These are phyloP conservation scores for Eulacestoma nigropectus DNA, from an alignment of 2,113 vertebrate genomes.

Conservation along the genomic window DNA sequence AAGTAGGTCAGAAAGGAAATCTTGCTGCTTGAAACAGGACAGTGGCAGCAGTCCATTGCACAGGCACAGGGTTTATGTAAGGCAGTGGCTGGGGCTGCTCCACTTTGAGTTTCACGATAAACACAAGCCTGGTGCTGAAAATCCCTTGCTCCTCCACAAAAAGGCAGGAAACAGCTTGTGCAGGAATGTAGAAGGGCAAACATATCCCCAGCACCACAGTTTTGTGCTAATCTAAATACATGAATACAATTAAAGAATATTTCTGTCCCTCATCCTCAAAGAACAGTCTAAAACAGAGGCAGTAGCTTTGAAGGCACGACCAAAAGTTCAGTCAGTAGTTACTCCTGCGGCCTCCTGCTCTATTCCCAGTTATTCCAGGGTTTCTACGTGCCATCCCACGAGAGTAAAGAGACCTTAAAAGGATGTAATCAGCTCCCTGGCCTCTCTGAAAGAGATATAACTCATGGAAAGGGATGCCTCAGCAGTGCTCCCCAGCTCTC, in stretches of 20 bases:
- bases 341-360: not conserved
- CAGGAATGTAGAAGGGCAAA: not conserved
- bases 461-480: not conserved
- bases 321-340: not conserved
- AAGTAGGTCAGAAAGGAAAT: slow-evolving; percentile 57
- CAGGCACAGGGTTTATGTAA: slow-evolving; percentile 17
- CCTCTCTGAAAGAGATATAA: not conserved
- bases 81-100: not conserved
- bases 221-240: not conserved
- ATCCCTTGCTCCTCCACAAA: not conserved
- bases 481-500: not conserved
- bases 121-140: not conserved
- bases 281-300: not conserved
- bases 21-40: not conserved
- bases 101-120: not conserved
- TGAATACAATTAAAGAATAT: not conserved
- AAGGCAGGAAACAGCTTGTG: not conserved
- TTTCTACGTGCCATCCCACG: rapidly evolving
- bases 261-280: not conserved
- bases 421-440: not conserved
- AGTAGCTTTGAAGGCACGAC: not conserved
- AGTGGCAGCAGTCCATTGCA: slow-evolving; percentile 17
- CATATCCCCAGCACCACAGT: not conserved
- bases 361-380: not conserved
- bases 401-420: not conserved